A percentile compares a stretch with the other conserved stretches of the same genome.
Evolutionary conservation across 2,797 vertebrate species (phyloP).

Genomic region (Sorex maritimensis): DNA sequence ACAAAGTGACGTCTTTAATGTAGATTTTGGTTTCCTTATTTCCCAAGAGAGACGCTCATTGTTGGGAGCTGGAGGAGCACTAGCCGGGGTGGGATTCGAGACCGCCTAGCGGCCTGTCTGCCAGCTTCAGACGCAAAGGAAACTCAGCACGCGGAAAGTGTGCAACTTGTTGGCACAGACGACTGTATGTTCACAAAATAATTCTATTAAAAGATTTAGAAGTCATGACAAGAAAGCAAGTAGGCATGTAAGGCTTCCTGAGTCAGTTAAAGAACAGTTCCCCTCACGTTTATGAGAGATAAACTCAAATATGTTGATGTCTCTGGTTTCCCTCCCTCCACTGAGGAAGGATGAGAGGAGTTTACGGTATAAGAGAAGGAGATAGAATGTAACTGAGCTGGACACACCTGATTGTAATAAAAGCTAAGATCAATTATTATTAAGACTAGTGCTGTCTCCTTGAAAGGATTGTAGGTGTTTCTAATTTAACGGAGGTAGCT

Average conservation of each 20-base stretch:
- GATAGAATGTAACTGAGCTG: neutral
- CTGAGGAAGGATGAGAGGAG: neutral
- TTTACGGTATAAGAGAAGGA: neutral
- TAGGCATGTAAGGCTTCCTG: neutral
- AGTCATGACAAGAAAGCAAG: neutral
- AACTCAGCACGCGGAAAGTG: neutral
- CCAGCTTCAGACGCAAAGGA: neutral
- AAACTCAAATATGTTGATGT: neutral
- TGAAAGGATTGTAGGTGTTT: neutral
- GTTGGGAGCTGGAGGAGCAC: too few relatives aligned
- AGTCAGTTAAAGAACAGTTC: neutral
- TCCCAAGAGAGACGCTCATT: too few relatives aligned
- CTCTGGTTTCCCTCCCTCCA: neutral
- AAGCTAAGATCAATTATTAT: neutral
- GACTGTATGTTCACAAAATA: neutral
- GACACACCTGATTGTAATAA: neutral
- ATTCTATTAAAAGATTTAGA: slow-evolving; percentile 1
- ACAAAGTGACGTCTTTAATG: too few relatives aligned
- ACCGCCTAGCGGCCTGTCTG: too few relatives aligned
- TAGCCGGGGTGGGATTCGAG: too few relatives aligned
- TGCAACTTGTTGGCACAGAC: neutral
- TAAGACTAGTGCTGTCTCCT: neutral
- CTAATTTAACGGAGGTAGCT: neutral
- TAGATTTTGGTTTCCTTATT: too few relatives aligned
- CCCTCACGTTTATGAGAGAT: neutral